Base-by-base conservation (phyloP, 2,888 invertebrate species). In the Lepidochrysops patricia region DNA sequence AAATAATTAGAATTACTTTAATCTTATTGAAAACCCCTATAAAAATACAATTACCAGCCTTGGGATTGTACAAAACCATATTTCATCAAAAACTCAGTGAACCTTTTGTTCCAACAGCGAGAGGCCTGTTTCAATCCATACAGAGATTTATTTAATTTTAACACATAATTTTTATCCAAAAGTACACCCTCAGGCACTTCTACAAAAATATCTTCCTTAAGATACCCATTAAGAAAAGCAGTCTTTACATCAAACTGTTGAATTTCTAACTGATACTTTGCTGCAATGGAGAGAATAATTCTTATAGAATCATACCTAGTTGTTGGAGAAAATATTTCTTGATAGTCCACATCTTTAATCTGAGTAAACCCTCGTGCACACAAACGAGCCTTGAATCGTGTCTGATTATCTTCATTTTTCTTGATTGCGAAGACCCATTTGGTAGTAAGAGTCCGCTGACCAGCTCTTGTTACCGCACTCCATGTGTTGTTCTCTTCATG, bases 1-100 rank as follows among this genome's bases (percentile, higher is more conserved):
- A 72, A 2, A 72, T 57, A 29, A 70, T 60, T 61, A 71, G 50
- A 1, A 64, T 62, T n/a, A 68, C 63, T 63, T 70, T 71, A n/a
- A 58, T 27, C 1, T 29, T 13, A 59, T 68, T 19, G 56, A 69
- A 67, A 43, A 37, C 5, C 9, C 69, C 65, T 35, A 70, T 29
- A 64, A 34, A 72, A 52, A 72, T 32, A 70, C 69, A 72, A 56
- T 62, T 61, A 49, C 69, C 67, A 56, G 68, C 61, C 23, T n/a
- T 66, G 60, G 60, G 60, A 69, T 34, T 64, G 60, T 25, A 60
- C 48, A 63, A 68, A 70, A 66, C 68, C 69, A 69, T 60, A 69
- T 32, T 60, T 58, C 1, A 7, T 23, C 9, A 72, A 35, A 66
- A 69, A 67, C 0, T 57, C 6, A 35, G 57, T 49, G 7, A 60